Evolutionary conservation across 2,113 vertebrate genomes (phyloP).

Genomic region (Lota lota): DNA sequence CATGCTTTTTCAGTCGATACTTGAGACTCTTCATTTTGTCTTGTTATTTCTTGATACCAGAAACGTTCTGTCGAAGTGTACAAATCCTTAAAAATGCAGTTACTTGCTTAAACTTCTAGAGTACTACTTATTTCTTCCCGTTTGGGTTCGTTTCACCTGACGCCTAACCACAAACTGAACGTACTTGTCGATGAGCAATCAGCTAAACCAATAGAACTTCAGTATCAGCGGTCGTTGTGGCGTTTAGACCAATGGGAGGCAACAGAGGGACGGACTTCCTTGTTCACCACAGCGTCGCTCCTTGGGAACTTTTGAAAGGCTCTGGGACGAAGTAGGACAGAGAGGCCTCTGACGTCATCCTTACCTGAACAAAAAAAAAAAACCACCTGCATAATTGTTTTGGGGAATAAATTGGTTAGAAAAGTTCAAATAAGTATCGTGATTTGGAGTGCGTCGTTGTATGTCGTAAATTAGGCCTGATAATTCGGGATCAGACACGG

Average conservation of each 20-base stretch:
- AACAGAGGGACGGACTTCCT: conserved; percentile 70
- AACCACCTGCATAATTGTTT: neutral
- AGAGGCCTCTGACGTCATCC: conserved; percentile 45
- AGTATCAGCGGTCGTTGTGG: neutral
- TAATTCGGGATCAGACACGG: too few species aligned
- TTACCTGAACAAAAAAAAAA: conserved; percentile 52
- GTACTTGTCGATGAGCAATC: conserved; percentile 28
- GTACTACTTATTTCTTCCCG: conserved; percentile 36
- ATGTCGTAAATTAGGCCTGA: too few species aligned
- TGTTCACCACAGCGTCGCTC: neutral
- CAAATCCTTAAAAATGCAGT: conserved; percentile 3
- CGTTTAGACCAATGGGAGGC: conserved; percentile 48
- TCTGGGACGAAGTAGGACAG: conserved; percentile 37
- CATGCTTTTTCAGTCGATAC: conserved; percentile 87
- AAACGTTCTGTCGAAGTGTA: conserved; percentile 2
- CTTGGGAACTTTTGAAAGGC: conserved; percentile 31
- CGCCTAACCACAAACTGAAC: conserved; percentile 52
- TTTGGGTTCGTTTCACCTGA: conserved; percentile 76
- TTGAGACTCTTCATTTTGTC: conserved; percentile 88
- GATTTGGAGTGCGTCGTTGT: too few species aligned
- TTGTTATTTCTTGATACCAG: neutral
- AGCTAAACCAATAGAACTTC: conserved; percentile 39
- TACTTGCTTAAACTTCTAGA: conserved; percentile 23
- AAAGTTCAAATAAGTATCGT: too few species aligned
- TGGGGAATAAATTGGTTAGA: too few species aligned